Evolutionary conservation across 2,797 vertebrate genomes (phyloP).

Genomic region (Sebastes trivittatus): DNA sequence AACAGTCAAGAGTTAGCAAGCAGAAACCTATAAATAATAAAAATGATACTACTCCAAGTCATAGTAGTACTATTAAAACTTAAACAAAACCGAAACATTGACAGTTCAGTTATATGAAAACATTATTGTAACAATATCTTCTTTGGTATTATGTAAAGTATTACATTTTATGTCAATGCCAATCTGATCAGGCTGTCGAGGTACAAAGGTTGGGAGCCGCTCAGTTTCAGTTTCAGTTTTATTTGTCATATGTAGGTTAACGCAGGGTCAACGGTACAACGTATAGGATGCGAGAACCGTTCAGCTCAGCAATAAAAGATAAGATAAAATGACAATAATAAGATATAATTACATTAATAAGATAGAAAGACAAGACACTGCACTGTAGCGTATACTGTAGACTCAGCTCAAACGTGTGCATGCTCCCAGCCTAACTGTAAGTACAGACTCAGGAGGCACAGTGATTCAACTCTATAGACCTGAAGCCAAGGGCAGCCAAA

Average conservation of each 20-base stretch:
- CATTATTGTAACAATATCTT: not conserved
- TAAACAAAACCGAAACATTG: not conserved
- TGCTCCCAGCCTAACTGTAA: not conserved
- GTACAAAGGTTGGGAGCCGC: not conserved
- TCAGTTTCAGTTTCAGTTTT: no score
- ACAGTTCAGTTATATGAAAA: not conserved
- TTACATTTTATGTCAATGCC: not conserved
- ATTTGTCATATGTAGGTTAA: no score
- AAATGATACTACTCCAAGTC: not conserved
- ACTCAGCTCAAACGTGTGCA: constrained; percentile 8
- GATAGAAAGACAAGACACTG: not conserved
- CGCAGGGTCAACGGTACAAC: no score
- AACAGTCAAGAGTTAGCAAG: no score
- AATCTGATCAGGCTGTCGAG: not conserved
- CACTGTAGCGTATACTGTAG: not conserved
- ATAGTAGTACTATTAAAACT: not conserved
- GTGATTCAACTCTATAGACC: constrained; percentile 44
- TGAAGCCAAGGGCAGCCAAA: constrained; percentile 41
- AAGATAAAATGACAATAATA: no score
- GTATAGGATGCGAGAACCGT: no score
- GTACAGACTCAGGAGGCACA: constrained; percentile 8
- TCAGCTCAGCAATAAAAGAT: no score
- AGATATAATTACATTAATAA: no score
- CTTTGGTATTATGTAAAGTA: not conserved
- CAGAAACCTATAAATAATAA: no score